These are phyloP conservation scores for Serilophus lunatus DNA, from an alignment of 2,113 vertebrate genomes.

Conservation along the genomic window DNA sequence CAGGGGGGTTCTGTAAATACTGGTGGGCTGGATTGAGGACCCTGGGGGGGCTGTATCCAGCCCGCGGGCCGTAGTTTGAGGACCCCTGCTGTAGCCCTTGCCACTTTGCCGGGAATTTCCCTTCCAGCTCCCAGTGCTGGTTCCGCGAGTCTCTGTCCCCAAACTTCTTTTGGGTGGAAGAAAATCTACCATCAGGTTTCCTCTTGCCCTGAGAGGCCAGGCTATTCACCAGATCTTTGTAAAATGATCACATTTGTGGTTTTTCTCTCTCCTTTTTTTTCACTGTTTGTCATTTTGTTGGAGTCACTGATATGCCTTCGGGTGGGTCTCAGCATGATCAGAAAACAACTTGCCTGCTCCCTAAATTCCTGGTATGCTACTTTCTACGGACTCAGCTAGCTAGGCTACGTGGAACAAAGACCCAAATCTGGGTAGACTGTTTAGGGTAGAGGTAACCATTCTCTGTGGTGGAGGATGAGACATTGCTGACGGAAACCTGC, in stretches of 20 bases:
- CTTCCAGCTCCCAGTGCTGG: neutral
- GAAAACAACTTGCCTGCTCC: neutral
- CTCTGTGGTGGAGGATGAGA: neutral
- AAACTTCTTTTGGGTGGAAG: neutral
- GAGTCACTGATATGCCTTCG: neutral
- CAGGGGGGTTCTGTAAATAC: too few relatives aligned
- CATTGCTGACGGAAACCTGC: neutral
- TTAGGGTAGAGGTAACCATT: neutral
- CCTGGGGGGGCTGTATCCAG: too few relatives aligned
- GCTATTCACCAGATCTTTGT: neutral
- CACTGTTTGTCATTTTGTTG: neutral
- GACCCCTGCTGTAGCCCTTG: too few relatives aligned
- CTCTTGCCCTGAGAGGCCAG: rapidly evolving
- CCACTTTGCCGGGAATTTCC: neutral
- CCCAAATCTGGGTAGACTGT: neutral
- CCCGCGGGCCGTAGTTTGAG: too few relatives aligned
- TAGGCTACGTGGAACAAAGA: neutral
- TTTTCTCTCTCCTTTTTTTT: neutral
- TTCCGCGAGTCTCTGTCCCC: neutral
- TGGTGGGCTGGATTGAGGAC: too few relatives aligned
- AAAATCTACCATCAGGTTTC: neutral
- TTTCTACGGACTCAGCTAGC: neutral
- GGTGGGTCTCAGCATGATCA: neutral
- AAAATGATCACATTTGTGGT: neutral
- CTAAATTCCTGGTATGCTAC: rapidly evolving